A percentile compares a stretch with the other conserved stretches of the same genome.
Evolutionary conservation across 2,797 vertebrate genomes (phyloP).

Genomic region (Apogon talboti): DNA sequence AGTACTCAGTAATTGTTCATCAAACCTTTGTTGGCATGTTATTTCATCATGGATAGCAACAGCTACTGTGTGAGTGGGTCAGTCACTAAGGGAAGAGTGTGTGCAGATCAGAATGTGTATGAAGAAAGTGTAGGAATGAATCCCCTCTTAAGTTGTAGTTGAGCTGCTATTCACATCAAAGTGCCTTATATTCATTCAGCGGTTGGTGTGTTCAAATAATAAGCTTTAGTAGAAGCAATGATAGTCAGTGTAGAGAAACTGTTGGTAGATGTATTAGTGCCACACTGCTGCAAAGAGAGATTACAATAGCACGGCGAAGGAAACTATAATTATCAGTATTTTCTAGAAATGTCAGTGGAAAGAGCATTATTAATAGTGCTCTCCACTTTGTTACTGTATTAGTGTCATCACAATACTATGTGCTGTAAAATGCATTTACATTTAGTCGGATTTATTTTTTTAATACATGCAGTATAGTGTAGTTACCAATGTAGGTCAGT

Average conservation of each 20-base stretch:
- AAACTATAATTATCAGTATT: conserved; percentile 44
- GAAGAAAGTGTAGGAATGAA: conserved; percentile 23
- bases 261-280: conserved; percentile 32
- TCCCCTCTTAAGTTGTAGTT: conserved; percentile 57
- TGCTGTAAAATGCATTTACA: conserved; percentile 50
- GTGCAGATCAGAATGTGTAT: conserved; percentile 7
- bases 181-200: conserved; percentile 77
- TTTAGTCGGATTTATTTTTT: conserved; percentile 40
- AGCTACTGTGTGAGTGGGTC: conserved; percentile 23
- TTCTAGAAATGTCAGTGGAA: conserved; percentile 41
- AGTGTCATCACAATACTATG: conserved; percentile 33
- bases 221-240: conserved; percentile 55
- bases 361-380: conserved; percentile 19
- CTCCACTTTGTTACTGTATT: conserved; percentile 52
- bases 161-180: conserved; percentile 76
- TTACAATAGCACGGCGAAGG: conserved; percentile 33
- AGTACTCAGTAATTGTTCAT: conserved; percentile 39
- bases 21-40: conserved; percentile 50
- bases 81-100: conserved; percentile 5
- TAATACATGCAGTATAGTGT: conserved; percentile 47
- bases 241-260: conserved; percentile 34
- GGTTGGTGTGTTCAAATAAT: conserved; percentile 46
- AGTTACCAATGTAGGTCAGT: conserved; percentile 31
- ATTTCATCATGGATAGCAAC: conserved; percentile 28
- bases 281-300: conserved; percentile 32